A percentile compares a stretch with the other conserved stretches of the same genome.
Conservation (phyloP, 2,113 vertebrate species). For the Rana temporaria region DNA sequence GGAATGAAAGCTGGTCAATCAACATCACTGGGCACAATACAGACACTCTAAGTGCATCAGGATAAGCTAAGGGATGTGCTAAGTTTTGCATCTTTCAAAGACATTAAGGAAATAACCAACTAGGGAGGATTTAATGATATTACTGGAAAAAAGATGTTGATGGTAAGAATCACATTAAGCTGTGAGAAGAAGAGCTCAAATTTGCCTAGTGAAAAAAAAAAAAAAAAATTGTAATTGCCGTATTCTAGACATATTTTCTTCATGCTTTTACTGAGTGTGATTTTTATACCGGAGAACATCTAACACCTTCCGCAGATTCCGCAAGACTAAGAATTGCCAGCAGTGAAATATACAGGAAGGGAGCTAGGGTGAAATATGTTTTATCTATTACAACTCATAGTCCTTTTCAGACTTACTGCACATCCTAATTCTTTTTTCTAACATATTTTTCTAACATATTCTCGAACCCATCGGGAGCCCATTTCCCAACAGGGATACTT, state of each 20-base stretch:
- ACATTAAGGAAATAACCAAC: neutral
- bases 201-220: neutral
- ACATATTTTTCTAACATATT: neutral
- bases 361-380: neutral
- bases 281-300: constrained; percentile 14
- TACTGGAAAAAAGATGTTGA: constrained; percentile 4
- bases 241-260: constrained; percentile 5
- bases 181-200: neutral
- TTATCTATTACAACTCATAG: neutral
- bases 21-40: neutral
- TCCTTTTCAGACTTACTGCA: neutral
- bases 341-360: neutral
- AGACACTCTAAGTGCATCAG: neutral
- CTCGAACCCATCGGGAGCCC: no score
- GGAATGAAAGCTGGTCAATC: neutral
- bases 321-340: neutral
- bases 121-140: neutral
- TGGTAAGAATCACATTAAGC: constrained; percentile 14
- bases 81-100: neutral
- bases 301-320: constrained; percentile 5
- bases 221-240: neutral
- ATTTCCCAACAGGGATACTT: no score
- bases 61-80: neutral
- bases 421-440: neutral
- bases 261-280: constrained; percentile 16